phyloP scores from a whole-genome alignment of 1,140 invertebrate species.

The Drosophila nannoptera region DNA sequence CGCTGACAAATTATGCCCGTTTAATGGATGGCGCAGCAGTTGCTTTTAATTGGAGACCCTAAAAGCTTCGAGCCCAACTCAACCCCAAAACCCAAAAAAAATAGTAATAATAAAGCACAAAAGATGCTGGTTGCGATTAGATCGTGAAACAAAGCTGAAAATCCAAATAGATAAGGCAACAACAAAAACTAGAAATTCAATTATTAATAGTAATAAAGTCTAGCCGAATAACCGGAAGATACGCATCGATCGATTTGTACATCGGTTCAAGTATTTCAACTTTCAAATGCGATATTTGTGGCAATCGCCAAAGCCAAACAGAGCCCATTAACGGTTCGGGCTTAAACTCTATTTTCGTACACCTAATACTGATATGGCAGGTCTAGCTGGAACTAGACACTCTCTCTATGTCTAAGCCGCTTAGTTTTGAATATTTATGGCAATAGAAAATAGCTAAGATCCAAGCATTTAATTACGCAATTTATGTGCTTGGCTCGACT shows the following conservation, averaged over 20 bases:
- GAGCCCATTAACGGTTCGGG: slow-evolving; percentile 49
- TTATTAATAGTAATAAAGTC: slow-evolving; percentile 38
- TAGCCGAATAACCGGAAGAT: slow-evolving; percentile 63
- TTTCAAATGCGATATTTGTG: slow-evolving; percentile 52
- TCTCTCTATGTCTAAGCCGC: background rate
- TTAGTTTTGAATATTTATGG: slow-evolving; percentile 41
- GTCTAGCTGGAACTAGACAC: slow-evolving; percentile 3
- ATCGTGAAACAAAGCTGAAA: slow-evolving; percentile 45
- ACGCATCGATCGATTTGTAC: slow-evolving; percentile 38
- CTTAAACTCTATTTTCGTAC: no score
- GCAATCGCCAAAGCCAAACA: slow-evolving; percentile 49
- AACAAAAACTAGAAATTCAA: slow-evolving; percentile 54
- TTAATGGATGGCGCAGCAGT: slow-evolving; percentile 39
- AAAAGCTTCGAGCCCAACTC: slow-evolving; percentile 28
- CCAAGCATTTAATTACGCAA: slow-evolving; percentile 53
- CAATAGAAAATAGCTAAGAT: slow-evolving; percentile 32
- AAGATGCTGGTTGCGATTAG: slow-evolving; percentile 64
- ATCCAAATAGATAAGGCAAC: no score
- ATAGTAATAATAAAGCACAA: slow-evolving; percentile 9
- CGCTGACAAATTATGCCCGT: slow-evolving; percentile 73
- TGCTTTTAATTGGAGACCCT: slow-evolving; percentile 44
- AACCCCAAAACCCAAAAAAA: slow-evolving; percentile 22
- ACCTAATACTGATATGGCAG: background rate
- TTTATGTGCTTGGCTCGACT: slow-evolving; percentile 23
- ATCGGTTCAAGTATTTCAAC: slow-evolving; percentile 72